Percentiles rank a stretch among this genome's conserved stretches.
Conservation (phyloP, 2,797 vertebrate species). For the Poecilia picta region DNA sequence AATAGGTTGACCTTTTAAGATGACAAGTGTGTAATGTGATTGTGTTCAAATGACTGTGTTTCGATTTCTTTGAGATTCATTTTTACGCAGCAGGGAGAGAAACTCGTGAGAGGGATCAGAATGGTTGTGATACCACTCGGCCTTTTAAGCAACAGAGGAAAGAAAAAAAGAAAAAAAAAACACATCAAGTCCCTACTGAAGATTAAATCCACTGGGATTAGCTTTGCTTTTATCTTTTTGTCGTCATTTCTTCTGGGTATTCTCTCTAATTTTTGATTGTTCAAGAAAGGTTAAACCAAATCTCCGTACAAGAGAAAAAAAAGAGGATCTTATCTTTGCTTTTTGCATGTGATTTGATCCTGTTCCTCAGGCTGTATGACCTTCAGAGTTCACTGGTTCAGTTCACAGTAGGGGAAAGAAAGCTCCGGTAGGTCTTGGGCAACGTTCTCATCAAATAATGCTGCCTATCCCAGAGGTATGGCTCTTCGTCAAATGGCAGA, state of each 20-base stretch:
- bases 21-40: conserved; percentile 81
- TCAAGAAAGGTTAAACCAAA: conserved; percentile 2
- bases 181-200: conserved; percentile 50
- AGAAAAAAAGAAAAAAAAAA: conserved; percentile 30
- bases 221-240: conserved; percentile 39
- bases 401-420: not conserved
- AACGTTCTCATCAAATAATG: not conserved
- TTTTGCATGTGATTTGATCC: conserved; percentile 2
- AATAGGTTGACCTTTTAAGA: conserved; percentile 81
- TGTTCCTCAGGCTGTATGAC: not conserved
- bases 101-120: conserved; percentile 55
- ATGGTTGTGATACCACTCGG: conserved; percentile 46
- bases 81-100: conserved; percentile 48
- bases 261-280: not conserved
- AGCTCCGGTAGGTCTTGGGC: not conserved
- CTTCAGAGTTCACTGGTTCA: not conserved
- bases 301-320: not conserved
- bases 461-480: not conserved
- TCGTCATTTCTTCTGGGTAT: conserved; percentile 17
- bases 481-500: not conserved
- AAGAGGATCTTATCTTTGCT: not conserved
- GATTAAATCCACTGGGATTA: conserved; percentile 65
- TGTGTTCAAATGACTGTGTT: conserved; percentile 36
- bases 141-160: conserved; percentile 55
- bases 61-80: conserved; percentile 57